Conservation (phyloP, 2,113 vertebrate species). For the Mesocricetus auratus region DNA sequence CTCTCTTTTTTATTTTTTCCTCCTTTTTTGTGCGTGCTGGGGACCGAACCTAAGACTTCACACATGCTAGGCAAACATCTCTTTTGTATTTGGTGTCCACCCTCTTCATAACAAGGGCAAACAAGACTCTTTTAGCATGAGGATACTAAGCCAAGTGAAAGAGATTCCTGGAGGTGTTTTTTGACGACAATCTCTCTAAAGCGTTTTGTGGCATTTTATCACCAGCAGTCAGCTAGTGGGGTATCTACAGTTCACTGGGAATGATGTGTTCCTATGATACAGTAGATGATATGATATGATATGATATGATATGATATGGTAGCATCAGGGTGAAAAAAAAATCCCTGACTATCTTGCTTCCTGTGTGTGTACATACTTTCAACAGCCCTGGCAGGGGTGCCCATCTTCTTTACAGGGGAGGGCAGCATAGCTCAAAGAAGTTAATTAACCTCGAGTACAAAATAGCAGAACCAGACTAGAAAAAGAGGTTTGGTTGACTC, state of each 20-base stretch:
- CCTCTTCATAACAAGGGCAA: neutral
- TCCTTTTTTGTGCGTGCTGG: no score
- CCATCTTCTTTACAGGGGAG: neutral
- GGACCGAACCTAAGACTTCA: neutral
- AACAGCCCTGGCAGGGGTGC: neutral
- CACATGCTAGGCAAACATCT: neutral
- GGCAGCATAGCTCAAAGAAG: neutral
- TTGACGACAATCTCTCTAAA: neutral
- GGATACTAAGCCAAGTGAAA: neutral
- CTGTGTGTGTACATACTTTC: neutral
- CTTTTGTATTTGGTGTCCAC: neutral
- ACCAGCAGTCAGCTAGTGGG: neutral
- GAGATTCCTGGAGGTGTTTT: neutral
- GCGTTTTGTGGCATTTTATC: slow-evolving; percentile 20
- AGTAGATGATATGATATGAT: neutral
- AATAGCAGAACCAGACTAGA: neutral
- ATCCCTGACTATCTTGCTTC: neutral
- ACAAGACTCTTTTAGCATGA: neutral
- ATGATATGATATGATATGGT: neutral
- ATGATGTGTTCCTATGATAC: neutral
- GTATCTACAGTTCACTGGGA: slow-evolving; percentile 4
- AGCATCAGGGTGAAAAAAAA: neutral
- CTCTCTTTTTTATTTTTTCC: neutral
- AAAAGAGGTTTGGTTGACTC: neutral
- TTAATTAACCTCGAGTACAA: neutral